Conservation (phyloP, 2,113 vertebrate genomes). For the Noctilio leporinus region DNA sequence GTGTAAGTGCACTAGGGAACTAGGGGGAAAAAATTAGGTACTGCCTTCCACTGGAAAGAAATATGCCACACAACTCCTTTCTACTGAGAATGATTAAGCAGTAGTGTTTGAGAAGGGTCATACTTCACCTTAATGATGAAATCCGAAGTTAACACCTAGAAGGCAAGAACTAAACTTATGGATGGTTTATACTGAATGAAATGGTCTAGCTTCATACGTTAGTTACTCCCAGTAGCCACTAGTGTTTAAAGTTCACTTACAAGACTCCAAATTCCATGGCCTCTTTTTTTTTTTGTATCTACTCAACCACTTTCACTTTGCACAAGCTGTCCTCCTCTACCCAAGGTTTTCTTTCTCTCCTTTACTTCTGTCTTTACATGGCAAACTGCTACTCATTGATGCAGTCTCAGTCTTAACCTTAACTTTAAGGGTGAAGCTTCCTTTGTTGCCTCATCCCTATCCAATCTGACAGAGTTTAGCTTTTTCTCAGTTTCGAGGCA, state of each 20-base stretch:
- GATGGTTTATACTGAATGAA: neutral
- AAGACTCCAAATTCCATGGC: neutral
- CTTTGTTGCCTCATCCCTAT: neutral
- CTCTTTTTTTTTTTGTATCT: neutral
- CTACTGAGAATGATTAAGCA: neutral
- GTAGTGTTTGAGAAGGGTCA: neutral
- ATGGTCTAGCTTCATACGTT: neutral
- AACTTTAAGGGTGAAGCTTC: neutral
- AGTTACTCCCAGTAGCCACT: neutral
- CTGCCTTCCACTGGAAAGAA: neutral
- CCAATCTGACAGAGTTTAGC: neutral
- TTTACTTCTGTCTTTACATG: neutral
- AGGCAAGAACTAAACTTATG: neutral
- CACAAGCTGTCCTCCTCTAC: neutral
- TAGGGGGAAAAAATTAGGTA: neutral
- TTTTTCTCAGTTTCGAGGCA: neutral
- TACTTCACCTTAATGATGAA: neutral
- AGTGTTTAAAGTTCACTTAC: constrained; percentile 5
- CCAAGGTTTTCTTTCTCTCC: neutral
- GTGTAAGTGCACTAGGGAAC: neutral
- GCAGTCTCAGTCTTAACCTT: neutral
- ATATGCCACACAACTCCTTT: neutral
- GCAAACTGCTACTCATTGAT: neutral
- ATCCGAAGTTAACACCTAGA: constrained; percentile 5
- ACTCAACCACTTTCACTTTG: neutral